Conservation (phyloP, 2,113 vertebrate species). For the Nothobranchius furzeri region DNA sequence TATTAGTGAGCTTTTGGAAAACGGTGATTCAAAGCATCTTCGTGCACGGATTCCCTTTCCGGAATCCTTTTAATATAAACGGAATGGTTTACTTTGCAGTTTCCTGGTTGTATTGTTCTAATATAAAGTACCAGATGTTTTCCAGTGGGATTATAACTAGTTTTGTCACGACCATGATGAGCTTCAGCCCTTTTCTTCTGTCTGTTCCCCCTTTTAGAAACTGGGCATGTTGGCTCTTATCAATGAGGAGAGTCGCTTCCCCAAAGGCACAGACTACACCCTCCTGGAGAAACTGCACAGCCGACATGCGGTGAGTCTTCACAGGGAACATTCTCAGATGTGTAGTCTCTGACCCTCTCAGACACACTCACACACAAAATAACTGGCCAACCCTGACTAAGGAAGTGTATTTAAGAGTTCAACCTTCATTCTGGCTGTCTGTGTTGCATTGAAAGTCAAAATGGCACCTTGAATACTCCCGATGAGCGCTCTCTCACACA, state of each 20-base stretch:
- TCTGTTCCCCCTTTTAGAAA: slow-evolving; percentile 80
- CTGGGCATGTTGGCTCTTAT: slow-evolving; percentile 91
- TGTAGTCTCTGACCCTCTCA: neutral
- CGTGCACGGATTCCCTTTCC: neutral
- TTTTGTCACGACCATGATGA: slow-evolving; percentile 51
- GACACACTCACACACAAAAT: slow-evolving; percentile 11
- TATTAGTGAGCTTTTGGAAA: neutral
- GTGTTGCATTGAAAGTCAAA: slow-evolving; percentile 30
- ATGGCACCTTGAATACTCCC: slow-evolving; percentile 19
- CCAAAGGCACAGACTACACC: slow-evolving; percentile 94
- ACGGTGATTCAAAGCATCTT: neutral
- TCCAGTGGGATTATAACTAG: slow-evolving; percentile 53
- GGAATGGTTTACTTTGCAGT: slow-evolving; percentile 29
- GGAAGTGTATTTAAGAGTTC: slow-evolving; percentile 42
- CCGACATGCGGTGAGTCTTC: slow-evolving; percentile 85
- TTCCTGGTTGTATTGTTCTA: slow-evolving; percentile 45
- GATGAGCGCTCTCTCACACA: slow-evolving; percentile 43
- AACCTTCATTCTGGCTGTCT: slow-evolving; percentile 16
- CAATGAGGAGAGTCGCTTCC: slow-evolving; percentile 93
- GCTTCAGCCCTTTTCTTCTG: slow-evolving; percentile 46
- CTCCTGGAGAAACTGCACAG: slow-evolving; percentile 92
- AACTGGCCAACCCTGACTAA: slow-evolving; percentile 14
- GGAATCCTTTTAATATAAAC: slow-evolving; percentile 23
- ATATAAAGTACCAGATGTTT: slow-evolving; percentile 50
- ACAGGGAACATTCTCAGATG: slow-evolving; percentile 15